A percentile compares a stretch with the other conserved stretches of the same genome.
These are phyloP conservation scores for Hyaena hyaena DNA, from an alignment of 2,113 vertebrate species.

Conservation along the genomic window DNA sequence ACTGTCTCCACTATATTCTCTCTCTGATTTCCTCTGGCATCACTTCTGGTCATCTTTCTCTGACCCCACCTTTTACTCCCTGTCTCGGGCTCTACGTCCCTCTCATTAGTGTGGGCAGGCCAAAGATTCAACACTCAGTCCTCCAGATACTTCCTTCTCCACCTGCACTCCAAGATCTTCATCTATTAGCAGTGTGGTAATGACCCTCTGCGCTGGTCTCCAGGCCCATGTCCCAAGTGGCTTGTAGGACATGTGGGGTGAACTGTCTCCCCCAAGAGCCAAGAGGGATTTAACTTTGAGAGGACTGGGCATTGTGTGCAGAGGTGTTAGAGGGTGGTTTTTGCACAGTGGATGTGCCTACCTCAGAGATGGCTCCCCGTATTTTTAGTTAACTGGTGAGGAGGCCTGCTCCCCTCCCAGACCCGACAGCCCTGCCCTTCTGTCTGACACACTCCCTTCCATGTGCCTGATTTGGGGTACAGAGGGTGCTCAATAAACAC, in stretches of 20 bases:
- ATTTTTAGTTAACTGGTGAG: neutral
- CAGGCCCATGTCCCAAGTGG: neutral
- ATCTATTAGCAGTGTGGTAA: neutral
- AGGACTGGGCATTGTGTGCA: neutral
- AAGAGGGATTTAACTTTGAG: neutral
- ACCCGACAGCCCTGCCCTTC: neutral
- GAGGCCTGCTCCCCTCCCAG: accelerated
- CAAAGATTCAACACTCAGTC: neutral
- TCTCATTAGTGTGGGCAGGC: neutral
- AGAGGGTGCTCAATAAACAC: neutral
- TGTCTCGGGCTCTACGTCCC: neutral
- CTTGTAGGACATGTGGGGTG: neutral
- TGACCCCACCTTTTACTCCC: neutral
- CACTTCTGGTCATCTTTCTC: too few relatives aligned
- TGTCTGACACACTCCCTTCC: neutral
- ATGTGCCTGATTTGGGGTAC: neutral
- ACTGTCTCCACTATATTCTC: neutral
- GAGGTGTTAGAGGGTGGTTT: neutral
- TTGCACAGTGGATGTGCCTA: neutral
- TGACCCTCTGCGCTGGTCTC: neutral
- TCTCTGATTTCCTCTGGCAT: neutral
- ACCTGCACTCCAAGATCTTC: neutral
- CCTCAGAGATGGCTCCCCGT: neutral
- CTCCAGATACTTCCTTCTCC: neutral
- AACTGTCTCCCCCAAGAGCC: neutral